These are phyloP conservation scores for Polypterus bichir DNA, from an alignment of 2,113 vertebrate species.

Conservation along the genomic window DNA sequence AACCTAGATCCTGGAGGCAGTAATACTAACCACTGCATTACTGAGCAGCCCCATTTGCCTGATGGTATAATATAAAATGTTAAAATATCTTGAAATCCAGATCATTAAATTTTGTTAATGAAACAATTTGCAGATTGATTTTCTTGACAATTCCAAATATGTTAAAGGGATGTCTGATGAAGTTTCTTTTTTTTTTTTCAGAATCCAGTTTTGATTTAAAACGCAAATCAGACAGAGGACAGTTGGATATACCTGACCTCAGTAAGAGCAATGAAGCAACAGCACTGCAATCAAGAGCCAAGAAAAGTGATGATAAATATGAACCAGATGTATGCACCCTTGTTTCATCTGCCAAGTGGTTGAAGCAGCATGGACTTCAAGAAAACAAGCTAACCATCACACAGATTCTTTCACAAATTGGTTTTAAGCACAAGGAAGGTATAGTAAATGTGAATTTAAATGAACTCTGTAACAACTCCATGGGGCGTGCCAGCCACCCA, in stretches of 20 bases:
- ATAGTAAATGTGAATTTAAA: slow-evolving; percentile 7
- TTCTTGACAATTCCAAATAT: too few species aligned
- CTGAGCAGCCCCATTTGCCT: too few species aligned
- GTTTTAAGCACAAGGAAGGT: slow-evolving; percentile 62
- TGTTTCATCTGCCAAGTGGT: slow-evolving; percentile 54
- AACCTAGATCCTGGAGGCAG: too few species aligned
- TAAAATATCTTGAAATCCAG: too few species aligned
- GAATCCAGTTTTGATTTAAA: slow-evolving; percentile 21
- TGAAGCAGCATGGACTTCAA: slow-evolving; percentile 52
- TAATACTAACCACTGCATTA: too few species aligned
- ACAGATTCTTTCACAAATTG: slow-evolving; percentile 56
- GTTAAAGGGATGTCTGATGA: too few species aligned
- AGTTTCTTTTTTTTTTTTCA: slow-evolving; percentile 20
- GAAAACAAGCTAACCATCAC: slow-evolving; percentile 47
- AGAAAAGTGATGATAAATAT: background rate
- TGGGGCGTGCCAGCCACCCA: too few species aligned
- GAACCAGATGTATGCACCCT: slow-evolving; percentile 32
- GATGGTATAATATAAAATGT: too few species aligned
- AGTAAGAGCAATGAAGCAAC: slow-evolving; percentile 1
- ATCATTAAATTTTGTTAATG: too few species aligned
- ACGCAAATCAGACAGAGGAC: slow-evolving; percentile 16
- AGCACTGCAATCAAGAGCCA: slow-evolving; percentile 14
- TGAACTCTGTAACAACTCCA: too few species aligned
- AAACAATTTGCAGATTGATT: too few species aligned
- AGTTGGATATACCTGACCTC: background rate